Evolutionary conservation across 2,888 invertebrate genomes (phyloP), one percentile per base, ranked within the genome.

Genomic region (Ophion slaviceki): DNA sequence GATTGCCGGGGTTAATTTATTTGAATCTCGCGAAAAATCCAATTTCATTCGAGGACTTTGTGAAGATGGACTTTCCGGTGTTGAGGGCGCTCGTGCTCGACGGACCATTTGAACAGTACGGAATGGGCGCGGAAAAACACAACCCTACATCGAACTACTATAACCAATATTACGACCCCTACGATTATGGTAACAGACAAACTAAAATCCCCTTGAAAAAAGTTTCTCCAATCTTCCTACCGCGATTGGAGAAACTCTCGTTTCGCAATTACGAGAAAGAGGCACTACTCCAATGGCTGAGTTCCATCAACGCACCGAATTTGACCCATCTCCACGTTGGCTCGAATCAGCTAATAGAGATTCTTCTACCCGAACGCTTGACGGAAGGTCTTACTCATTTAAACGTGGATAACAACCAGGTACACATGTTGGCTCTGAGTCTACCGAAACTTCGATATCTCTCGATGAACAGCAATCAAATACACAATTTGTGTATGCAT

Each of bases 71-170:
- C 1, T 68, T 82, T 10, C 20, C 66, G 10, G 67, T 59, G 8
- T 53, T 82, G 47, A 32, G 24, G 45, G 59, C 72, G 5, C 72
- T 82, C 11, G 14, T 82, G 14, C 78, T 82, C 53, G 82, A 82
- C 53, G 3, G n/a, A 17, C 11, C 47, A 14, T 53, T 79, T 5
- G 5, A 45, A 11, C 8, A 45, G 8, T 45, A 45, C 45, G 45
- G 11, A 32, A 32, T 32, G 0, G 4, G 2, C 32, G 0, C 0
- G 3, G 32, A 32, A 32, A 32, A 32, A 32, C 32, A 32, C 32
- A 32, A 32, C 32, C 32, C 32, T 32, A 32, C 32, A 32, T 32
- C 32, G 32, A 2, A 4, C 4, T 32, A 32, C 32, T 32, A 32
- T 32, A 32, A 32, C 32, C 1, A 8, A 32, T 4, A 4, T 32